A percentile compares a stretch with the other conserved stretches of the same genome.
Conservation (phyloP, 1,140 invertebrate genomes). For the Scylla paramamosain region DNA sequence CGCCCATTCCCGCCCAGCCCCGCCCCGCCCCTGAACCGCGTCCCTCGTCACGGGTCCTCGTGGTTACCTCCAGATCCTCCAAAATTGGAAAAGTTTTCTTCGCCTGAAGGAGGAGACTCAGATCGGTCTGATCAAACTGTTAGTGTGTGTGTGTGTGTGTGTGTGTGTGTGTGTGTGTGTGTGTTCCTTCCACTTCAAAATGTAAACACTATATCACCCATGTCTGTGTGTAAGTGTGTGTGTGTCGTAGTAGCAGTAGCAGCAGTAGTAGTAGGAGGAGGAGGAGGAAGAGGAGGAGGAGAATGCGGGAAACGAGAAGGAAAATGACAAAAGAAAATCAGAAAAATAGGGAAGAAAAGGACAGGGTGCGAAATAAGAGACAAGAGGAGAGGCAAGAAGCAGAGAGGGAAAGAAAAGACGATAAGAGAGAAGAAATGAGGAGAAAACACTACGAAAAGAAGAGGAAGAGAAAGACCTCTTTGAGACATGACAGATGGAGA, state of each 20-base stretch:
- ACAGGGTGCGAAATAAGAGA: neutral
- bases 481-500: no score
- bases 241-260: no score
- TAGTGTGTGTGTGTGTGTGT: slow-evolving; percentile 21
- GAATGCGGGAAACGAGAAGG: neutral
- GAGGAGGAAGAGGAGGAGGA: no score
- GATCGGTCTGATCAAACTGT: neutral
- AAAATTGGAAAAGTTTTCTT: neutral
- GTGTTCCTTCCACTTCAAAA: neutral
- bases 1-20: no score
- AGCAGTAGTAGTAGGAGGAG: no score
- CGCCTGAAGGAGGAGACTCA: neutral
- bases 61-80: neutral
- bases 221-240: no score
- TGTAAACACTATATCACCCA: no score
- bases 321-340: neutral
- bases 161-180: slow-evolving; percentile 21
- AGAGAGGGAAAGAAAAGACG: neutral
- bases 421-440: neutral
- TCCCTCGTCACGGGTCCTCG: neutral
- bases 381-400: neutral
- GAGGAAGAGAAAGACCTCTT: no score
- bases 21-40: neutral
- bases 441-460: no score
- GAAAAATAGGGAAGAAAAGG: neutral